These are phyloP conservation scores for Alloscopus bannaensis DNA, from an alignment of 2,888 invertebrate genomes.

Conservation along the genomic window DNA sequence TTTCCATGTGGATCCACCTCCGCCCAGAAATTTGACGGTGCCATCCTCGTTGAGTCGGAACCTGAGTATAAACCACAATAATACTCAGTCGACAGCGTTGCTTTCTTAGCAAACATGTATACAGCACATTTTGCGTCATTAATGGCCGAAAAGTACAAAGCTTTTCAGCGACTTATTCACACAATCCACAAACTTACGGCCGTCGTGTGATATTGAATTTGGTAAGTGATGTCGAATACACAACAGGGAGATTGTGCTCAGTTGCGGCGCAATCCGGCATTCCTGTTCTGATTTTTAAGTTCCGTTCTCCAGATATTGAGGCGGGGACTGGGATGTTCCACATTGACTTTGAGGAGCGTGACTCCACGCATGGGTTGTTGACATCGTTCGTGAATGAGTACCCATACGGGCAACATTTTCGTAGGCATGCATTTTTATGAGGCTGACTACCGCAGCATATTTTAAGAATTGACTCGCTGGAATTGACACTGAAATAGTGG, in stretches of 20 bases:
- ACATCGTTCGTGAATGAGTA: conserved; percentile 30
- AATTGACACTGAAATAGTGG: conserved; percentile 12
- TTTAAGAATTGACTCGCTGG: conserved; percentile 23
- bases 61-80: neutral
- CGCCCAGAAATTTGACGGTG: conserved; percentile 23
- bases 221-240: conserved; percentile 35
- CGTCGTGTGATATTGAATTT: conserved; percentile 25
- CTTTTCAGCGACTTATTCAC: neutral
- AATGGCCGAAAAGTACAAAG: neutral
- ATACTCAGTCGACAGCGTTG: neutral
- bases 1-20: conserved; percentile 18
- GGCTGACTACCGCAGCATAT: conserved; percentile 46
- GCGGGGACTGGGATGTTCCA: neutral
- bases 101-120: neutral
- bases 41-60: conserved; percentile 40
- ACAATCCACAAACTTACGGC: conserved; percentile 28
- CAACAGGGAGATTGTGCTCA: conserved; percentile 6
- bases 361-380: conserved; percentile 23
- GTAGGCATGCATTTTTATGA: conserved; percentile 44
- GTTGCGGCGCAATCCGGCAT: conserved; percentile 37
- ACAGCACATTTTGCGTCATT: neutral
- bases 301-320: neutral
- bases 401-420: conserved; percentile 63
- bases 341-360: neutral
- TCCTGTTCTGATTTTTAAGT: conserved; percentile 32